phyloP scores from a whole-genome alignment of 2,113 vertebrate genomes.

The Castor canadensis region DNA sequence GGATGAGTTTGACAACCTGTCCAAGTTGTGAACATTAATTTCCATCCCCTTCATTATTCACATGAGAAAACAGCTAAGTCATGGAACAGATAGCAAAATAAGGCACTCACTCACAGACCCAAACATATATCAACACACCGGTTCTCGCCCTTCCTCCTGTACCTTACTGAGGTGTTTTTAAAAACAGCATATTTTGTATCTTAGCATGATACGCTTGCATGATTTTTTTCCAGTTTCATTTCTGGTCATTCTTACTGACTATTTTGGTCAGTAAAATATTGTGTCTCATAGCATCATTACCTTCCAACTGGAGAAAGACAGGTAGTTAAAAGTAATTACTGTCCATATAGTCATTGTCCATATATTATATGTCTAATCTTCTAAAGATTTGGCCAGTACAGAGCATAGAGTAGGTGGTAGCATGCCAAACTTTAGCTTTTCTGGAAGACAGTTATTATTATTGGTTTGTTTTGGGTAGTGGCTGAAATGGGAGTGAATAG shows the following conservation, averaged over 20 bases:
- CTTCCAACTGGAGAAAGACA: constrained; percentile 12
- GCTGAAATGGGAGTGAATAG: neutral
- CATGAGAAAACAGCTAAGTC: neutral
- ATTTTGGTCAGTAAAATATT: constrained; percentile 29
- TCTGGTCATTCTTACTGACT: neutral
- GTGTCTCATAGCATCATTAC: neutral
- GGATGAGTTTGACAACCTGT: neutral
- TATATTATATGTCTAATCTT: neutral
- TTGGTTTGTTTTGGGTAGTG: neutral
- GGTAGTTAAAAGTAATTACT: constrained; percentile 26
- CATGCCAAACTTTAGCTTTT: neutral
- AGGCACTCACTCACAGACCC: neutral
- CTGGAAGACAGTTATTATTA: neutral
- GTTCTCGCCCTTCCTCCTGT: neutral
- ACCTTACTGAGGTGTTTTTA: neutral
- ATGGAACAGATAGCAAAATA: neutral
- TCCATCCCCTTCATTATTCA: constrained; percentile 2
- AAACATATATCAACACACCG: neutral
- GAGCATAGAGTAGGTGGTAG: neutral
- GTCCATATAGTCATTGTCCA: neutral
- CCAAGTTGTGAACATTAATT: neutral
- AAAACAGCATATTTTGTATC: neutral
- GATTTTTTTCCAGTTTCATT: neutral
- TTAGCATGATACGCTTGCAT: neutral
- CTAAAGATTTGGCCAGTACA: neutral